Base-by-base conservation (phyloP, 2,797 vertebrate genomes). In the Chelidonichthys spinosus region DNA sequence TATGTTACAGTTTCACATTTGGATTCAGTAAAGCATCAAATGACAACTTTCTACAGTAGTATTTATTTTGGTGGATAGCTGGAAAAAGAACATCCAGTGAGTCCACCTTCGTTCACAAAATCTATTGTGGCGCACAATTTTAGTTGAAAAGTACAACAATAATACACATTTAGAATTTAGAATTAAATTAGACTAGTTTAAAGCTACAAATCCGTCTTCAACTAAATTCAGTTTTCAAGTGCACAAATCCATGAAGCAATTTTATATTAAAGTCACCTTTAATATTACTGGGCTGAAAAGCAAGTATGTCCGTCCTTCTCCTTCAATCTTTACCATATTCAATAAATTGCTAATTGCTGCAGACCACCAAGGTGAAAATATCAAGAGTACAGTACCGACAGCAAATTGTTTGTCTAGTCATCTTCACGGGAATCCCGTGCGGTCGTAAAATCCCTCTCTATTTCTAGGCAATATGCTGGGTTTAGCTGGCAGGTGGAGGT, bases 371-470 rank as follows among this genome's bases (percentile, higher is more conserved):
- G 52, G 25, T 25, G 11, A 53, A 33, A 13, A 53, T 33, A 53
- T 53, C 25, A 33, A 13, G 13, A 49, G 47, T 7, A 33, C 25
- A 25, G 25, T n/a, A n/a, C 10, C 11, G 15, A 43, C 18, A 32
- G 50, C 14, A 47, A 43, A 43, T 46, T 69, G 44, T 79, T 32
- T 17, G 46, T 60, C 52, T 64, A 33, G 4, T 52, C 11, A 47
- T 74, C 40, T 6, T 14, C 39, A 54, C 32, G 46, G 63, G 37
- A 69, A 43, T 37, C 3, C 39, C 18, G 6, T 4, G 43, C 25
- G 5, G 37, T 49, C 13, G 6, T 36, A 50, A 74, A 64, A 66
- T 43, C 14, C 50, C 42, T 42, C 2, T 40, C 17, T 49, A 11
- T 63, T 59, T 47, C 32, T 53, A 11, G 32, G 2, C 33, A 37